Conservation (phyloP, 2,888 invertebrate species). For the Lepidocyrtinus sp. region DNA sequence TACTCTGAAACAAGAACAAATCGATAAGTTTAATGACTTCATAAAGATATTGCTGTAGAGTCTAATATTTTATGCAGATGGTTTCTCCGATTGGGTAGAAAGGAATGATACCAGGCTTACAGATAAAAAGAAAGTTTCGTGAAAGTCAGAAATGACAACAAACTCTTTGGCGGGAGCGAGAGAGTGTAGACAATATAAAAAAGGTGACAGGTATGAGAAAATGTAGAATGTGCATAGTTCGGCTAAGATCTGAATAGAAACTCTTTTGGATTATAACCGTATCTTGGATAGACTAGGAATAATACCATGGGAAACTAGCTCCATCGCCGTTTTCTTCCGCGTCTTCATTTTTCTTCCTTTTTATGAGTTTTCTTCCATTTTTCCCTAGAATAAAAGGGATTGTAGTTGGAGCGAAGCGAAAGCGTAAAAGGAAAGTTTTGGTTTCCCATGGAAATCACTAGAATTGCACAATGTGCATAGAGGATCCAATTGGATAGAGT, state of each 20-base stretch:
- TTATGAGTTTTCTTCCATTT: conserved; percentile 51
- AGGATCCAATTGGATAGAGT: too few relatives aligned
- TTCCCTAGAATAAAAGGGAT: background rate
- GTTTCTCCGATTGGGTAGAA: background rate
- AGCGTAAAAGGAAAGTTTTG: conserved; percentile 7
- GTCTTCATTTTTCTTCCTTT: conserved; percentile 13
- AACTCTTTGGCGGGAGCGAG: background rate
- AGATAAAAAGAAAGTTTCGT: background rate
- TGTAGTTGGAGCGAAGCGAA: background rate
- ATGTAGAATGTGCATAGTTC: conserved; percentile 11
- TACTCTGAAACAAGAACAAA: conserved; percentile 65
- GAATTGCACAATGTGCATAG: too few relatives aligned
- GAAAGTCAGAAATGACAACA: conserved; percentile 13
- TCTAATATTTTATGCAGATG: too few relatives aligned
- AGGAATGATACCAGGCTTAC: background rate
- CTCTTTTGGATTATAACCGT: conserved; percentile 1
- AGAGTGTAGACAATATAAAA: background rate
- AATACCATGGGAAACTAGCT: conserved; percentile 1
- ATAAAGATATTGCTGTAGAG: too few relatives aligned
- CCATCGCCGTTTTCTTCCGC: background rate
- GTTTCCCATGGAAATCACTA: background rate
- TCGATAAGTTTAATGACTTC: conserved; percentile 25
- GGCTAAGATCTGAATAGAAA: background rate
- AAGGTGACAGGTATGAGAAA: conserved; percentile 5
- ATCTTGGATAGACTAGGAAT: background rate